A percentile compares a stretch with the other conserved stretches of the same genome.
Evolutionary conservation across 2,797 vertebrate species (phyloP).

Genomic region (Pelodytes ibericus): DNA sequence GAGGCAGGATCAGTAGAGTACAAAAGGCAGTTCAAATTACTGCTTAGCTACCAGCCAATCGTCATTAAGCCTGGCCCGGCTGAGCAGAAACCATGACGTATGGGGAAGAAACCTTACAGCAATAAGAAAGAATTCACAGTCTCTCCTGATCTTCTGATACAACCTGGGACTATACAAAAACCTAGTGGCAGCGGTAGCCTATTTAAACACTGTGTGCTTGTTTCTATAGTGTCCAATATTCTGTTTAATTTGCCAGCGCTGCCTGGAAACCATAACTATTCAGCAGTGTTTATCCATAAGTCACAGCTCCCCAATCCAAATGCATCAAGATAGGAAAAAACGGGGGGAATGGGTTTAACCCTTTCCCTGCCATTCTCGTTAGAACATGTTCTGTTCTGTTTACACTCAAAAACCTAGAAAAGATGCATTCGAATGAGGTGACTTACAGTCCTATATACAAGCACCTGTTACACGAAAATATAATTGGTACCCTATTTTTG

Average conservation of each 20-base stretch:
- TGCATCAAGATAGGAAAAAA: background rate
- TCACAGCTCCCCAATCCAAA: background rate
- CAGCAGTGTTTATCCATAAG: background rate
- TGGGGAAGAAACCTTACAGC: conserved; percentile 59
- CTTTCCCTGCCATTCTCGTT: too few species aligned
- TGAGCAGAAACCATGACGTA: conserved; percentile 66
- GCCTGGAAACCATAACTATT: background rate
- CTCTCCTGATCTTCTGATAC: conserved; percentile 21
- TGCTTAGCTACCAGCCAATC: conserved; percentile 74
- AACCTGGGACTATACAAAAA: conserved; percentile 1
- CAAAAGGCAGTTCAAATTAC: conserved; percentile 74
- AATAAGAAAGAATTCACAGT: conserved; percentile 39
- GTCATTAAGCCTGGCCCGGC: conserved; percentile 64
- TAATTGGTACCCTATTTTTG: too few species aligned
- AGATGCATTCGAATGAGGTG: too few species aligned
- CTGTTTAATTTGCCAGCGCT: conserved; percentile 6
- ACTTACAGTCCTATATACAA: too few species aligned
- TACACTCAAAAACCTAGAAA: too few species aligned
- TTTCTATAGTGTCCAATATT: background rate
- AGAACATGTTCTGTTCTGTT: too few species aligned
- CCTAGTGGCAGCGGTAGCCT: background rate
- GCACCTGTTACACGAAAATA: too few species aligned
- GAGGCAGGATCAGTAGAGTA: conserved; percentile 55
- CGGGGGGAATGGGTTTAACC: too few species aligned
- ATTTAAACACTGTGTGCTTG: background rate